Evolutionary conservation across 2,113 vertebrate species (phyloP).

Genomic region (Bombycilla garrulus): DNA sequence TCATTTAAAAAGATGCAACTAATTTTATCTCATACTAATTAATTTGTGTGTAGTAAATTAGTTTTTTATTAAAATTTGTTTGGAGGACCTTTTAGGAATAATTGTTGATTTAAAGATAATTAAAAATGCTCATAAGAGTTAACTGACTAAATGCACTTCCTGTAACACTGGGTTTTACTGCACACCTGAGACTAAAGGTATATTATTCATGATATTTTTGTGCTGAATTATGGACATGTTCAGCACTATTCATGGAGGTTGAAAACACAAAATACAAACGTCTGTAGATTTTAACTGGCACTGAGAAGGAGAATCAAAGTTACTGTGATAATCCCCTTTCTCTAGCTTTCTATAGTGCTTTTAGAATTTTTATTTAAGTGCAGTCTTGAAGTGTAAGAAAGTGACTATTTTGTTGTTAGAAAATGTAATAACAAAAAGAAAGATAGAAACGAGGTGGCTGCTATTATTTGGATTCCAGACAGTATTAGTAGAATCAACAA

Average conservation of each 20-base stretch:
- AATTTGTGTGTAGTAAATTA: constrained; percentile 41
- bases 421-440: not conserved
- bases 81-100: constrained; percentile 25
- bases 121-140: constrained; percentile 19
- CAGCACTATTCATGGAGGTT: not conserved
- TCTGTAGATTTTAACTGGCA: not conserved
- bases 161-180: constrained; percentile 16
- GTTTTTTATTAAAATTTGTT: constrained; percentile 38
- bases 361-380: not conserved
- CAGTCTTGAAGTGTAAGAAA: not conserved
- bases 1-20: constrained; percentile 26
- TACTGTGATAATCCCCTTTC: not conserved
- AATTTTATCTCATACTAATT: constrained; percentile 44
- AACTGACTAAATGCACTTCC: constrained; percentile 5
- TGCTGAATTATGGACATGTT: not conserved
- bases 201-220: not conserved
- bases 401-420: not conserved
- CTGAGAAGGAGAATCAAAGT: not conserved
- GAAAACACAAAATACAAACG: not conserved
- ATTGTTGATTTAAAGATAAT: constrained; percentile 59
- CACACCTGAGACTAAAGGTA: constrained; percentile 12
- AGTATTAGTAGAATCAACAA: not conserved
- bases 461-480: not conserved
- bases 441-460: not conserved
- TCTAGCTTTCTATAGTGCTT: not conserved